Evolutionary conservation across 2,113 vertebrate genomes (phyloP).

Genomic region (Oreochromis spilurus): DNA sequence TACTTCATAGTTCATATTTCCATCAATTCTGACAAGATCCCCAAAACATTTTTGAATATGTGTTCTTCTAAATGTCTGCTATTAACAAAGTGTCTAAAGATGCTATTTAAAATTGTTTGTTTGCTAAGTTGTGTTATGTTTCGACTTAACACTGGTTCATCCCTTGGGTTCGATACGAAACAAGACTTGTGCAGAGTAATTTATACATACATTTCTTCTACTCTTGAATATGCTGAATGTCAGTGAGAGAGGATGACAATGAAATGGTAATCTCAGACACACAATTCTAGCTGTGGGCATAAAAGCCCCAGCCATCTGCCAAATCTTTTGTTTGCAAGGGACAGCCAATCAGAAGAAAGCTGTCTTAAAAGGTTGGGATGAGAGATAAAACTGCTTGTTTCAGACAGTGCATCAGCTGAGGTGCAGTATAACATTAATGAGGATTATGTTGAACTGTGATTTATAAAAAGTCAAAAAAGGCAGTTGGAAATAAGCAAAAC

Average conservation of each 20-base stretch:
- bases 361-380: neutral
- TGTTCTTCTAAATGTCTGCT: rapidly evolving
- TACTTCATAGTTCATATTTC: neutral
- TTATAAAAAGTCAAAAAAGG: neutral
- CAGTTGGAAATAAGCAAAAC: neutral
- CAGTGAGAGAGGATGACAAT: neutral
- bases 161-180: neutral
- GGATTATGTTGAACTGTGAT: neutral
- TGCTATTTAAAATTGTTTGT: neutral
- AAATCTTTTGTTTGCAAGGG: neutral
- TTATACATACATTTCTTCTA: neutral
- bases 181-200: neutral
- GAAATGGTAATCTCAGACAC: neutral
- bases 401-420: neutral
- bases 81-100: neutral
- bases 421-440: neutral
- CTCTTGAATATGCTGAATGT: neutral
- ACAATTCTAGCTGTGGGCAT: neutral
- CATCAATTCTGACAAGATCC: neutral
- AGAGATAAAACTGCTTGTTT: neutral
- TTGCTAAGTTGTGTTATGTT: neutral
- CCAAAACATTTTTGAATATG: neutral
- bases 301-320: neutral
- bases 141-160: neutral
- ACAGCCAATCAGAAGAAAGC: neutral